Evolutionary conservation across 2,113 vertebrate genomes (phyloP).

Genomic region (Tonatia bakeri): DNA sequence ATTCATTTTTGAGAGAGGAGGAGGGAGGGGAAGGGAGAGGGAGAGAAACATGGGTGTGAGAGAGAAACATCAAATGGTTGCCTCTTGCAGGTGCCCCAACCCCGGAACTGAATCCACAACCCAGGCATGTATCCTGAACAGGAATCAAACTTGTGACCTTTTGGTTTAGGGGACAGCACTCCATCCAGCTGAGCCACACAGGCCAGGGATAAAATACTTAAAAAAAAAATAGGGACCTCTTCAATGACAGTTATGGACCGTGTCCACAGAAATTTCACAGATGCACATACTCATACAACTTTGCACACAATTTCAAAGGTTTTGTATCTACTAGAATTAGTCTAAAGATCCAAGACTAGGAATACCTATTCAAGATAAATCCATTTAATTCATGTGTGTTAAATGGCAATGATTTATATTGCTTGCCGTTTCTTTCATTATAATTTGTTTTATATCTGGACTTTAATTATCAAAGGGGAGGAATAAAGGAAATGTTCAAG

Average conservation of each 20-base stretch:
- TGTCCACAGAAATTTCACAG: not conserved
- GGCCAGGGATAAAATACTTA: no score
- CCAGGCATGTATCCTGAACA: no score
- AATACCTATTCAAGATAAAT: conserved; percentile 42
- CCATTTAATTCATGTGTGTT: conserved; percentile 28
- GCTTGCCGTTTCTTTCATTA: conserved; percentile 42
- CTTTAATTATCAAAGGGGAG: conserved; percentile 56
- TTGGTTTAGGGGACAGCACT: no score
- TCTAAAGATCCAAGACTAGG: not conserved
- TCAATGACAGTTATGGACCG: not conserved
- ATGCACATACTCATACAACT: not conserved
- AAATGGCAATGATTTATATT: conserved; percentile 58
- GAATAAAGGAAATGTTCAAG: conserved; percentile 61
- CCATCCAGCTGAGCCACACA: no score
- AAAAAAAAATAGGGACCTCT: not conserved
- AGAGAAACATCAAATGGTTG: no score
- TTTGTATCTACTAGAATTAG: not conserved
- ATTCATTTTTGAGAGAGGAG: no score
- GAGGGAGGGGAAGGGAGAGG: no score
- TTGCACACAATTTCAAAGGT: not conserved
- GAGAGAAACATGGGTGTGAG: no score
- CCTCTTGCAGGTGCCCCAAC: no score
- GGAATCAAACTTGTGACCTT: no score
- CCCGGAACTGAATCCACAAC: no score
- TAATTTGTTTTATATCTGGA: conserved; percentile 67